Evolutionary conservation across 2,113 vertebrate species (phyloP).

Genomic region (Dromas ardeola): DNA sequence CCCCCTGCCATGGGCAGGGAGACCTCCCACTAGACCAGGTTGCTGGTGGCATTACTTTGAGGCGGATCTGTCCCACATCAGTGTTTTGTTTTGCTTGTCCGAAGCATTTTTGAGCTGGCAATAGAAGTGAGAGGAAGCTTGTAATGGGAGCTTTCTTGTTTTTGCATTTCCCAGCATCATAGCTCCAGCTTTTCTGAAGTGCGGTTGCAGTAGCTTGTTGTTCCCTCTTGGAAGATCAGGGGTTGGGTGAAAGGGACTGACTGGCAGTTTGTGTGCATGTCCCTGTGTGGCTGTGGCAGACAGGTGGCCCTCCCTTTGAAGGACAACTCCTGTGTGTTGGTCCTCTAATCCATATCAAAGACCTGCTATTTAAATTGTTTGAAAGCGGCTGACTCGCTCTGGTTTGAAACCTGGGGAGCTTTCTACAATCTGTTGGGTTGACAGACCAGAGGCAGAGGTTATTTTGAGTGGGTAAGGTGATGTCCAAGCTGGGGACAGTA

Average conservation of each 20-base stretch:
- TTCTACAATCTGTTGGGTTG: neutral
- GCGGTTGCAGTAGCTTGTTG: neutral
- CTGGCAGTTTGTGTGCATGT: neutral
- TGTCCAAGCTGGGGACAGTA: neutral
- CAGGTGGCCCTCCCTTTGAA: neutral
- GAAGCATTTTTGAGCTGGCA: neutral
- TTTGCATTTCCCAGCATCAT: neutral
- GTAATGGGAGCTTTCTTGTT: neutral
- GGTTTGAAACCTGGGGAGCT: neutral
- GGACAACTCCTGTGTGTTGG: neutral
- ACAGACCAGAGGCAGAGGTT: neutral
- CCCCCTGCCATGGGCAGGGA: neutral
- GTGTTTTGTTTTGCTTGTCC: neutral
- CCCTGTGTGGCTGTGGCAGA: neutral
- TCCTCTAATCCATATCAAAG: neutral
- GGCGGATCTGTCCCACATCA: neutral
- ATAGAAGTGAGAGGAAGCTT: neutral
- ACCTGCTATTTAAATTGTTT: neutral
- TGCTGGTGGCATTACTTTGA: neutral
- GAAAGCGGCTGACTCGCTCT: neutral
- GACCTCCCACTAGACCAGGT: neutral
- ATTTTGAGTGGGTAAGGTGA: neutral
- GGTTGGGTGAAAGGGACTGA: neutral
- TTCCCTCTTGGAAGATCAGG: neutral
- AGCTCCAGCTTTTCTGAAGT: neutral